phyloP scores from a whole-genome alignment of 2,888 invertebrate genomes.

The Andrena trimmerana region DNA sequence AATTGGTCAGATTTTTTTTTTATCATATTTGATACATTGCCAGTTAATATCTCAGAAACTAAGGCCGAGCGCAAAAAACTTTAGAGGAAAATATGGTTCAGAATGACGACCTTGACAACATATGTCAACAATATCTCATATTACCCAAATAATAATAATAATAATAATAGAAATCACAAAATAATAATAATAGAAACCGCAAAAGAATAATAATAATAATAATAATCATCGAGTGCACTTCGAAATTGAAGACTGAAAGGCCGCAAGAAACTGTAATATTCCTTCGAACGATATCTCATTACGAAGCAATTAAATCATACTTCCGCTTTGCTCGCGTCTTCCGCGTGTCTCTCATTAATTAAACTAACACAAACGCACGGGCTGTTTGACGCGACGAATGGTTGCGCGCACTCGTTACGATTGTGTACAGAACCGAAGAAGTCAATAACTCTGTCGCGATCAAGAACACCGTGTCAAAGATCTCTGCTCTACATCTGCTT shows the following conservation, averaged over 20 bases:
- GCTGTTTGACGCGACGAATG: conserved; percentile 8
- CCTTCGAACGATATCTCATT: neutral
- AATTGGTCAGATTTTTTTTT: too few relatives aligned
- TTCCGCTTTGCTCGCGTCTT: conserved; percentile 3
- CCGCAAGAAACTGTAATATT: neutral
- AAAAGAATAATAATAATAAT: too few relatives aligned
- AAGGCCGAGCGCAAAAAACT: too few relatives aligned
- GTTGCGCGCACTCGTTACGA: neutral
- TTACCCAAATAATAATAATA: too few relatives aligned
- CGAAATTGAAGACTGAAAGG: neutral
- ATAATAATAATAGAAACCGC: too few relatives aligned
- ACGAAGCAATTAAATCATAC: conserved; percentile 22
- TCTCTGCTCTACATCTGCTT: neutral
- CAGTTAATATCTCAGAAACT: too few relatives aligned
- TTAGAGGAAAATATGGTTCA: too few relatives aligned
- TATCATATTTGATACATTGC: too few relatives aligned
- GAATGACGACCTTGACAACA: too few relatives aligned
- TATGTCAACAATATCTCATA: too few relatives aligned
- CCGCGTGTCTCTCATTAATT: conserved; percentile 20
- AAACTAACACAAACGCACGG: neutral
- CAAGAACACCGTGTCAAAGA: neutral
- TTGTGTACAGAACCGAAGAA: neutral
- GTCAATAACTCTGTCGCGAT: neutral
- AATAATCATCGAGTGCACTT: neutral
- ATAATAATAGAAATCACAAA: too few relatives aligned